A percentile compares a stretch with the other conserved stretches of the same genome.
Conservation (phyloP, 2,797 vertebrate species). For the Hoplostethus atlanticus region DNA sequence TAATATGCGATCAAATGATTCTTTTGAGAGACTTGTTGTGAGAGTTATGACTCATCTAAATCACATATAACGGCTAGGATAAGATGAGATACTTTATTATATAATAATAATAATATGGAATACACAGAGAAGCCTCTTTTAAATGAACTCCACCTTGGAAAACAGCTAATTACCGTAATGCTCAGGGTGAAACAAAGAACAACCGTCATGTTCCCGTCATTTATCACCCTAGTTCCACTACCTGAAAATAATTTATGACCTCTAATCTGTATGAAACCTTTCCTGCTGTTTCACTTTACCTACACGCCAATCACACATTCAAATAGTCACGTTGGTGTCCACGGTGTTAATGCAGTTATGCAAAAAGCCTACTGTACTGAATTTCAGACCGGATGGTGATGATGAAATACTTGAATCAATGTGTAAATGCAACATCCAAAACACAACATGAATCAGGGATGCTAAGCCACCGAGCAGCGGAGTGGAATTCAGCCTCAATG, state of each 20-base stretch:
- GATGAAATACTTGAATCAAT: slow-evolving; percentile 3
- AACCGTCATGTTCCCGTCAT: slow-evolving; percentile 11
- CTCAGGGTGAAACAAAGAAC: background rate
- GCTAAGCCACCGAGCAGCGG: slow-evolving; percentile 44
- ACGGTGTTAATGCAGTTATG: background rate
- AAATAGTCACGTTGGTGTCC: background rate
- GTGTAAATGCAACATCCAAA: slow-evolving; percentile 40
- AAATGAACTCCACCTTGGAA: background rate
- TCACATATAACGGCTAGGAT: too few relatives aligned
- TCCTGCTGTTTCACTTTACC: slow-evolving; percentile 1
- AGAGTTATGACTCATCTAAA: too few relatives aligned
- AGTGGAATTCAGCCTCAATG: slow-evolving; percentile 57
- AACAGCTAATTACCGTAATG: background rate
- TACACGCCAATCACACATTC: background rate
- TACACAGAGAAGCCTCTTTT: background rate
- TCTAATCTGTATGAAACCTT: slow-evolving; percentile 2
- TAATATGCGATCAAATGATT: background rate
- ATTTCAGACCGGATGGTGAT: background rate
- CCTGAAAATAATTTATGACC: slow-evolving; percentile 5
- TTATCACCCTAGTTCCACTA: slow-evolving; percentile 9
- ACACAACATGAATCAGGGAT: slow-evolving; percentile 31
- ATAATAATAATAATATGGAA: too few relatives aligned
- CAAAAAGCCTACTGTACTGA: background rate
- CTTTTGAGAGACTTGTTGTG: too few relatives aligned
- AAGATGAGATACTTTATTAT: too few relatives aligned